Conservation (phyloP, 2,888 invertebrate species). For the Argynnis bischoffii region DNA sequence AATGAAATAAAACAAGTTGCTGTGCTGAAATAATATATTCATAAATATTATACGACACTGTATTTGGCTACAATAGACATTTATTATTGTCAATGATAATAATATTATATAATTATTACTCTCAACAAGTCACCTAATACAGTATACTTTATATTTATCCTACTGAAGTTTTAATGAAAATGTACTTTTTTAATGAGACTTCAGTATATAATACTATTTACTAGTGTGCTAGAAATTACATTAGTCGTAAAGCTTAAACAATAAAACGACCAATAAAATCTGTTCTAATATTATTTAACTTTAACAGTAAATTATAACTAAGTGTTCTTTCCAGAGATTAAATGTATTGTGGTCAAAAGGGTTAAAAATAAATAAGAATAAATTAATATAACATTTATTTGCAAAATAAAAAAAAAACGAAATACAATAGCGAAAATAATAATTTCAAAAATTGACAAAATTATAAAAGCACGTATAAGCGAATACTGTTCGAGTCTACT, state of each 20-base stretch:
- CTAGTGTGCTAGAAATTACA: neutral
- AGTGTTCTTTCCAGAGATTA: neutral
- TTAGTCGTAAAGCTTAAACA: neutral
- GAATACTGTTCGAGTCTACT: slow-evolving; percentile 29
- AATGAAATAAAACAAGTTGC: slow-evolving; percentile 38
- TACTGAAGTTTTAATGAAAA: neutral
- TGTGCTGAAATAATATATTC: slow-evolving; percentile 61
- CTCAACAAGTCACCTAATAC: slow-evolving; percentile 18
- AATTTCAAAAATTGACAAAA: slow-evolving; percentile 19
- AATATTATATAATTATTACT: slow-evolving; percentile 22
- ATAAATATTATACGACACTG: slow-evolving; percentile 56
- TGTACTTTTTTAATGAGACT: neutral
- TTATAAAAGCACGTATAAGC: slow-evolving; percentile 17
- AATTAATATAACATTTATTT: slow-evolving; percentile 29
- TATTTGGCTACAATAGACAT: slow-evolving; percentile 60
- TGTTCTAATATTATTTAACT: too few species aligned
- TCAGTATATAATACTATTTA: too few species aligned
- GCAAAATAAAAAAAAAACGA: slow-evolving; percentile 31
- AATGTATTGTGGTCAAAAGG: neutral
- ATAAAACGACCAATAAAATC: too few species aligned
- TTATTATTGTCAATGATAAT: slow-evolving; percentile 74
- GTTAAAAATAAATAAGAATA: slow-evolving; percentile 33
- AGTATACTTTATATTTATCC: neutral
- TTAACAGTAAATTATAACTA: too few species aligned
- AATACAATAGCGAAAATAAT: slow-evolving; percentile 19